These are phyloP conservation scores for Cacatua alba DNA, from an alignment of 2,113 vertebrate genomes.

Conservation along the genomic window DNA sequence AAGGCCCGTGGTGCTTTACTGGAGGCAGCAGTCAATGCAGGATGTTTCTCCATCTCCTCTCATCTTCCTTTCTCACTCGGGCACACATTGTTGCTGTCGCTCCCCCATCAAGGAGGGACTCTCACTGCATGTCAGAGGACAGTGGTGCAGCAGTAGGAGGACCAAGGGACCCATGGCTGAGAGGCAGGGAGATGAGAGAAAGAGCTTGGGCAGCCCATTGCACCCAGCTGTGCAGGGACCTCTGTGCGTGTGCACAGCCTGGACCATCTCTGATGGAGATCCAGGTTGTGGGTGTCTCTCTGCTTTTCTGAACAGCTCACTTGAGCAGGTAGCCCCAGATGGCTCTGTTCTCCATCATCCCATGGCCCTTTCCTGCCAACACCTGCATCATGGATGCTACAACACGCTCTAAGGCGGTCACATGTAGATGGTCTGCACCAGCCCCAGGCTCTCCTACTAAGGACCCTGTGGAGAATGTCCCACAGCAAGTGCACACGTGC, in stretches of 20 bases:
- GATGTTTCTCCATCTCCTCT: background rate
- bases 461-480: background rate
- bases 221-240: too few relatives aligned
- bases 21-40: background rate
- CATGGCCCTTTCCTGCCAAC: background rate
- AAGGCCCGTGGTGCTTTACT: background rate
- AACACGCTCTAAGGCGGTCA: background rate
- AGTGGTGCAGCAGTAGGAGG: background rate
- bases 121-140: background rate
- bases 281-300: background rate
- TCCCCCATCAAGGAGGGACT: background rate
- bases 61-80: background rate
- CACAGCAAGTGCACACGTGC: fast-evolving
- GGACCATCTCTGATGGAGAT: background rate
- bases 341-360: background rate
- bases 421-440: background rate
- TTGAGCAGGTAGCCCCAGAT: background rate
- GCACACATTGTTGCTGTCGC: background rate
- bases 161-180: background rate
- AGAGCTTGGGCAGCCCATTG: background rate
- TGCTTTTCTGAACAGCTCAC: background rate
- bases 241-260: background rate
- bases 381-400: background rate
- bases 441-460: background rate
- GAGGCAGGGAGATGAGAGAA: background rate